Conservation (phyloP, 2,113 vertebrate genomes). For the Pseudorasbora parva region DNA sequence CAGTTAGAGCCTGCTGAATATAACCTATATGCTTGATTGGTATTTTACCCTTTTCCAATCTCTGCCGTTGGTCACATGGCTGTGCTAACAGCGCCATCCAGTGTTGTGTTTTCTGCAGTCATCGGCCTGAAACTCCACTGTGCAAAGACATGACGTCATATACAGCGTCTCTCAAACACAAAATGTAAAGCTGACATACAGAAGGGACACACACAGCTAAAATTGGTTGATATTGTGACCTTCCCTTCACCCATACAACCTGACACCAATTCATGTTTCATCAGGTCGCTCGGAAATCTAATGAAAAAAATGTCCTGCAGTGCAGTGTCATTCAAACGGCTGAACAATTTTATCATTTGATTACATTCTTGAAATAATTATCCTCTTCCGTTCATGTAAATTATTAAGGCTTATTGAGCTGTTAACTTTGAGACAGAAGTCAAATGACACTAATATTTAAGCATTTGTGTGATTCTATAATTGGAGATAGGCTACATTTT, state of each 20-base stretch:
- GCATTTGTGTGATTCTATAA: no score
- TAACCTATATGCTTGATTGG: neutral
- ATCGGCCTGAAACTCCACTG: neutral
- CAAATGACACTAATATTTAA: neutral
- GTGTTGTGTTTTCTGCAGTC: neutral
- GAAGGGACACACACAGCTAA: neutral
- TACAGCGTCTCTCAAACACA: neutral
- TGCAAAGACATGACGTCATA: neutral
- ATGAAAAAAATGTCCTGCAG: neutral
- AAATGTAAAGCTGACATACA: no score
- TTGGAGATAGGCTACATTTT: no score
- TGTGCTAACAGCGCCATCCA: slow-evolving; percentile 13
- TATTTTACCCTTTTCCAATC: neutral
- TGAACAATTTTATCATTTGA: neutral
- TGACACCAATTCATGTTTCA: neutral
- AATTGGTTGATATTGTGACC: neutral
- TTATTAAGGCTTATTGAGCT: neutral
- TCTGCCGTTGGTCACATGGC: neutral
- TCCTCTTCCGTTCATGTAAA: neutral
- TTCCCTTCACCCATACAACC: neutral
- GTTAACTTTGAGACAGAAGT: neutral
- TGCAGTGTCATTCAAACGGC: neutral
- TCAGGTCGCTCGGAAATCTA: neutral
- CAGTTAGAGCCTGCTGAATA: no score
- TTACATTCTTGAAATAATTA: neutral